Evolutionary conservation across 2,113 vertebrate genomes (phyloP).

Genomic region (Lepus europaeus): DNA sequence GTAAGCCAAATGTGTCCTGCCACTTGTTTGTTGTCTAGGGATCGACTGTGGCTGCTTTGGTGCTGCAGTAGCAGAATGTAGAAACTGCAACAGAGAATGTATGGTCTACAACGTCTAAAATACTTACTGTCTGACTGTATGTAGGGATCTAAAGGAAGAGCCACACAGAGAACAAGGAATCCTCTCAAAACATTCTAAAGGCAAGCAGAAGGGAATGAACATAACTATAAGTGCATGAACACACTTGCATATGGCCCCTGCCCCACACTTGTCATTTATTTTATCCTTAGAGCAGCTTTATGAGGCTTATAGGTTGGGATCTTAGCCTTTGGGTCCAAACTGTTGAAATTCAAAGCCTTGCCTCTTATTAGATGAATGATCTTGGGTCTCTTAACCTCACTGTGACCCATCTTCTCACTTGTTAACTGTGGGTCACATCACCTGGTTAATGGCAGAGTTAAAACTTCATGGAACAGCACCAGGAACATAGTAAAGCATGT

Average conservation of each 20-base stretch:
- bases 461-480: background rate
- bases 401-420: background rate
- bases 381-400: background rate
- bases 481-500: background rate
- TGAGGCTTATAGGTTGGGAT: background rate
- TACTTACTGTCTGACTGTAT: background rate
- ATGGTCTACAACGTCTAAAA: background rate
- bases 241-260: rapidly evolving
- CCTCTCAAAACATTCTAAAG: background rate
- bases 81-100: background rate
- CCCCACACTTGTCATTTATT: background rate
- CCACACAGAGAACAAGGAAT: background rate
- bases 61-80: background rate
- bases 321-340: background rate
- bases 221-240: background rate
- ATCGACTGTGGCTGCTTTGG: background rate
- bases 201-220: background rate
- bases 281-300: background rate
- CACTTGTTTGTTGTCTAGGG: background rate
- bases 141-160: background rate
- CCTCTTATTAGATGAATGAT: background rate
- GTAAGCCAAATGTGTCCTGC: background rate
- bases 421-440: background rate
- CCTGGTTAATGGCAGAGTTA: background rate
- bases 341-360: background rate